Evolutionary conservation across 2,888 invertebrate species (phyloP).

Genomic region (Meghimatium bilineatum): DNA sequence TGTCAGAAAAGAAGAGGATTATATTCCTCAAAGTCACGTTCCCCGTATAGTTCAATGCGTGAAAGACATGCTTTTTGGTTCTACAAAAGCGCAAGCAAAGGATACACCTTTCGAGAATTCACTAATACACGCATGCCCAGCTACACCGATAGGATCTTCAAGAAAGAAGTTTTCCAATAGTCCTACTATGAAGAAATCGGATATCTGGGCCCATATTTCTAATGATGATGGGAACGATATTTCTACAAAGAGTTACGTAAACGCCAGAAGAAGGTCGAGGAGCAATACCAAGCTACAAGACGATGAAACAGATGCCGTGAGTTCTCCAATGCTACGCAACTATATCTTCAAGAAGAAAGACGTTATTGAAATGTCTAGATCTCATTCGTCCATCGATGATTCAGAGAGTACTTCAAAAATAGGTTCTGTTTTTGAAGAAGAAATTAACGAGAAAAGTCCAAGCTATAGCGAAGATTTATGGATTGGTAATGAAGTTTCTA

Average conservation of each 20-base stretch:
- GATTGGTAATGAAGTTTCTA: not conserved
- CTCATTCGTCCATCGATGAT: not conserved
- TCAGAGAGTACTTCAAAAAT: too few relatives aligned
- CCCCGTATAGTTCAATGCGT: constrained; percentile 18
- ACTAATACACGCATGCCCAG: not conserved
- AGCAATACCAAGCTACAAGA: not conserved
- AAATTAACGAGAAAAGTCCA: constrained; percentile 6
- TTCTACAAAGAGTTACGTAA: not conserved
- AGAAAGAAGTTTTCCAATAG: not conserved
- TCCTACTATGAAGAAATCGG: not conserved
- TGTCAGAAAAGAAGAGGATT: not conserved
- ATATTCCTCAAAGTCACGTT: not conserved
- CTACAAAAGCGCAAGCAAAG: constrained; percentile 17
- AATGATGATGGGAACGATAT: not conserved
- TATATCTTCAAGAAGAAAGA: not conserved
- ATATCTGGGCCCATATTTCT: not conserved
- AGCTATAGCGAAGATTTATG: not conserved
- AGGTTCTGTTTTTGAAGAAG: not conserved
- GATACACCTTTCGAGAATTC: not conserved
- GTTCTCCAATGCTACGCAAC: not conserved
- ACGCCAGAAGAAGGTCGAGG: too few relatives aligned
- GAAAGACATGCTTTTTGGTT: constrained; percentile 15
- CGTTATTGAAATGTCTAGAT: not conserved
- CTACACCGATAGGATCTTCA: not conserved
- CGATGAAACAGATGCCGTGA: not conserved